These are phyloP conservation scores for Tenualosa thibaudeaui DNA, from an alignment of 2,797 vertebrate genomes.

Conservation along the genomic window DNA sequence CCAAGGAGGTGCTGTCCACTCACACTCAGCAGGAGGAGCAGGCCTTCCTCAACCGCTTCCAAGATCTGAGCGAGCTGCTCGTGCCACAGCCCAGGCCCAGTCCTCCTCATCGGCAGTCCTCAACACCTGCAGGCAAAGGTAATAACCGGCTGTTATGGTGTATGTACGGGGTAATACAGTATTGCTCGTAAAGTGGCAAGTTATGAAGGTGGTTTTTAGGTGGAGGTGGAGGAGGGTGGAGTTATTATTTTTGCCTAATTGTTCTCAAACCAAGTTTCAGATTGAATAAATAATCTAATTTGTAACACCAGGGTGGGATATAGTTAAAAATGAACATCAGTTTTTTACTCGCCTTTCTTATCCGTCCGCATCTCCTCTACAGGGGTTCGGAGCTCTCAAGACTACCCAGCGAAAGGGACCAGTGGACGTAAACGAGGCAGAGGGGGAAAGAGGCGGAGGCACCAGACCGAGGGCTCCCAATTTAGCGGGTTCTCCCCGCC, in stretches of 20 bases:
- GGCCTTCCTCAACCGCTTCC: constrained; percentile 75
- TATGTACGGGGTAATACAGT: not conserved
- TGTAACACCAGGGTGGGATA: no score
- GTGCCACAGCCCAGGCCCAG: constrained; percentile 55
- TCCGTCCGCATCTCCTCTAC: not conserved
- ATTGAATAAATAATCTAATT: no score
- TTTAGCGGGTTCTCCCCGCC: constrained; percentile 52
- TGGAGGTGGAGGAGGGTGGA: no score
- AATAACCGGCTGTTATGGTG: not conserved
- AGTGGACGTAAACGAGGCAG: constrained; percentile 73
- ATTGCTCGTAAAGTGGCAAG: not conserved
- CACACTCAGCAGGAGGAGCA: constrained; percentile 79
- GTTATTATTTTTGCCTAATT: not conserved
- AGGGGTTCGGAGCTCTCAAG: constrained; percentile 77
- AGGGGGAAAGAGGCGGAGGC: constrained; percentile 84
- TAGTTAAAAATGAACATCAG: no score
- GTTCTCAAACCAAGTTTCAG: no score
- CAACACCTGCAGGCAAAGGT: constrained; percentile 46
- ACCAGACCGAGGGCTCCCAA: constrained; percentile 54
- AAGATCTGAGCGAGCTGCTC: constrained; percentile 65
- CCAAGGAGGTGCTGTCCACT: constrained; percentile 73
- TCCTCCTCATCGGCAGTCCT: constrained; percentile 21
- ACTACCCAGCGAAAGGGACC: constrained; percentile 70
- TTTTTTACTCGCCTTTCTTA: not conserved
- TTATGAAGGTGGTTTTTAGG: not conserved